A percentile compares a stretch with the other conserved stretches of the same genome.
Conservation (phyloP, 2,888 invertebrate species). For the Prenolepis imparis region DNA sequence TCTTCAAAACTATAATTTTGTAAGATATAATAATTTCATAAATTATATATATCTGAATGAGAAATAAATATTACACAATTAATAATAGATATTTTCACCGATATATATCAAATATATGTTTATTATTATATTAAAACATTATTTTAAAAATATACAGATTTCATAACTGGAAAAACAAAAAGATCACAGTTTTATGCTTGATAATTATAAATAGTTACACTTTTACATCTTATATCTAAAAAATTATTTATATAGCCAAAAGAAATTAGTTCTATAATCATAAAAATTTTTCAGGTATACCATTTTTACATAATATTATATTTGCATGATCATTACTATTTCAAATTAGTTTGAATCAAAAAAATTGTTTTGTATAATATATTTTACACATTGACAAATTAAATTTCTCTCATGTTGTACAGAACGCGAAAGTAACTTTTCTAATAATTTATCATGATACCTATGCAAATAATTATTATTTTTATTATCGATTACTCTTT, state of each 20-base stretch:
- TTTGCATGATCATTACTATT: constrained; percentile 16
- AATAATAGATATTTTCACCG: neutral
- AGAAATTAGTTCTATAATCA: neutral
- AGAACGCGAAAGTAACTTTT: constrained; percentile 91
- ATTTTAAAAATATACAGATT: neutral
- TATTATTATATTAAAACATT: neutral
- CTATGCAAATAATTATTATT: constrained; percentile 43
- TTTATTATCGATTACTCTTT: constrained; percentile 27
- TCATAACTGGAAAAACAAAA: neutral
- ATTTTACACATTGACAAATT: constrained; percentile 94
- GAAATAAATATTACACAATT: neutral
- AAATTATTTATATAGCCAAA: neutral
- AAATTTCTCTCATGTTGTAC: constrained; percentile 95
- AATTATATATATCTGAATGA: constrained; percentile 39
- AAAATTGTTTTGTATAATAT: constrained; percentile 73
- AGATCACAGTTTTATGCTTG: neutral
- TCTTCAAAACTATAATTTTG: constrained; percentile 32
- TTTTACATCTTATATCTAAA: neutral
- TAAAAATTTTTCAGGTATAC: constrained; percentile 1
- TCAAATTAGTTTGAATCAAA: constrained; percentile 53
- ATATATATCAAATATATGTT: neutral
- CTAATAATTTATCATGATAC: constrained; percentile 86
- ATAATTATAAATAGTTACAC: neutral
- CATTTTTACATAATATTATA: constrained; percentile 1
- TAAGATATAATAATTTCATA: constrained; percentile 36